These are phyloP conservation scores for Lepus timidus DNA, from an alignment of 2,113 vertebrate genomes.

Conservation along the genomic window DNA sequence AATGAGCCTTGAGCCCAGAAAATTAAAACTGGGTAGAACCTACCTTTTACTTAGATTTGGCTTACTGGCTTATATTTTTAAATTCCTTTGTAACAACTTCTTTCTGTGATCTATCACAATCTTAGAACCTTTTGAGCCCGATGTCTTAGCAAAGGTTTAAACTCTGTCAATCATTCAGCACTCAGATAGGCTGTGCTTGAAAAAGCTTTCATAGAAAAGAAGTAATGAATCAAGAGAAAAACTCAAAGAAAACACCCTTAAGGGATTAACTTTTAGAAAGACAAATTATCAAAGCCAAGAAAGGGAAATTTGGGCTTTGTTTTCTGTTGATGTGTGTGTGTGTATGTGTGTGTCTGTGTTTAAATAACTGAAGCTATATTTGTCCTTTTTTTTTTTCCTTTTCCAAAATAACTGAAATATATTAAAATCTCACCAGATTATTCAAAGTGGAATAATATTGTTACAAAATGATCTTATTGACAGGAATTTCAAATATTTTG, in stretches of 20 bases:
- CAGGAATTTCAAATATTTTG: conserved; percentile 21
- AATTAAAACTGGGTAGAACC: conserved; percentile 37
- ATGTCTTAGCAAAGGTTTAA: conserved; percentile 76
- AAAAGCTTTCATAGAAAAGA: conserved; percentile 71
- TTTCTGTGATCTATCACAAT: conserved; percentile 69
- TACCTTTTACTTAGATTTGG: conserved; percentile 62
- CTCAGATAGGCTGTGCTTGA: conserved; percentile 46
- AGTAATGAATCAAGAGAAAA: conserved; percentile 71
- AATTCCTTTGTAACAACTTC: conserved; percentile 71
- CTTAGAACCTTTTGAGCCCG: conserved; percentile 63
- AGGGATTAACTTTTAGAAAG: conserved; percentile 64
- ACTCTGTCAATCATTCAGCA: conserved; percentile 76
- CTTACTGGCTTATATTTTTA: conserved; percentile 75
- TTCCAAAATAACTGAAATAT: conserved; percentile 27
- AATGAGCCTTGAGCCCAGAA: conserved; percentile 43
- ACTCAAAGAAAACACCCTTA: conserved; percentile 58
- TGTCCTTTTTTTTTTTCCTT: conserved; percentile 39
- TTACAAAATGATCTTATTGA: conserved; percentile 9
- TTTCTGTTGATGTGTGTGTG: background rate
- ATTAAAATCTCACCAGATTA: conserved; percentile 4
- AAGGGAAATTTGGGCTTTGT: conserved; percentile 4
- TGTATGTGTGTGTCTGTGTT: background rate
- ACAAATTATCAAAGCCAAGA: conserved; percentile 52
- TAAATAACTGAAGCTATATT: conserved; percentile 45
- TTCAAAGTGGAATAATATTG: conserved; percentile 57